Conservation (phyloP, 2,797 vertebrate genomes). For the Falco rusticolus region DNA sequence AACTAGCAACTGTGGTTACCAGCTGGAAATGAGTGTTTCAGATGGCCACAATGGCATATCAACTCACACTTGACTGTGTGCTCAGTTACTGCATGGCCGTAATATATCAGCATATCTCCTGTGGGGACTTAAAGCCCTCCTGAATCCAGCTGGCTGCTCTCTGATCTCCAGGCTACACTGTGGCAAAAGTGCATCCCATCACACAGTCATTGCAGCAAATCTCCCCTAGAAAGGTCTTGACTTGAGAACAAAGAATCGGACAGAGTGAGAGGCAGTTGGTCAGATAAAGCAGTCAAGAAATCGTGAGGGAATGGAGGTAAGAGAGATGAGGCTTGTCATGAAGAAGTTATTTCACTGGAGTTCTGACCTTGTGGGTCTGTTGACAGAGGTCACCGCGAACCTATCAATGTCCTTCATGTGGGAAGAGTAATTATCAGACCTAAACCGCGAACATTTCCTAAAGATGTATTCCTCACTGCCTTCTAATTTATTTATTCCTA, state of each 20-base stretch:
- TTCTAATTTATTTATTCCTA: not conserved
- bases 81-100: not conserved
- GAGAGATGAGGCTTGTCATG: not conserved
- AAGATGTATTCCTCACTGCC: not conserved
- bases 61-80: not conserved
- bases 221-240: not conserved
- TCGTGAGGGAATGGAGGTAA: not conserved
- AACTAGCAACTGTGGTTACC: not conserved
- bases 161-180: not conserved
- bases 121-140: not conserved
- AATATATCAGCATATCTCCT: not conserved
- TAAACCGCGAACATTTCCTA: not conserved
- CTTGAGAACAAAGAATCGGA: not conserved
- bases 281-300: not conserved
- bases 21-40: not conserved
- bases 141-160: not conserved
- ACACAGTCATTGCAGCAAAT: not conserved
- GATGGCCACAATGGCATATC: not conserved
- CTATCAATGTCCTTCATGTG: not conserved
- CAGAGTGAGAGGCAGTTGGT: not conserved
- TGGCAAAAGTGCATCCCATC: not conserved
- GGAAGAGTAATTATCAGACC: not conserved
- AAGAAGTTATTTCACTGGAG: not conserved
- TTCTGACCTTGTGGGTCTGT: not conserved
- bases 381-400: not conserved